Percentiles rank a stretch among this genome's conserved stretches.
Conservation (phyloP, 2,888 invertebrate species). For the Liopterus haemorrhoidalis region DNA sequence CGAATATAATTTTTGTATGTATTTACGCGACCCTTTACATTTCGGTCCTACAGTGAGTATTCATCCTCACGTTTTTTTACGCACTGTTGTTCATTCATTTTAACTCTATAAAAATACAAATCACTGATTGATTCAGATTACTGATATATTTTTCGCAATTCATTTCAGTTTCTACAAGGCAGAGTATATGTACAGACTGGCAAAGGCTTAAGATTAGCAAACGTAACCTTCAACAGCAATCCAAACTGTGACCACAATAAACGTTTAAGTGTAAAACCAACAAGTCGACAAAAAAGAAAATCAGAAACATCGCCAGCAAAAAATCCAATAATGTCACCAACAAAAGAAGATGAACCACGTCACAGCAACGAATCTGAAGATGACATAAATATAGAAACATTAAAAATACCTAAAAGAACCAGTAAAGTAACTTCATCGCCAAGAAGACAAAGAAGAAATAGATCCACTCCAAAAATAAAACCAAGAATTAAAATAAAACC, state of each 20-base stretch:
- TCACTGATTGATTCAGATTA: too few species aligned
- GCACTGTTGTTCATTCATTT: constrained; percentile 3
- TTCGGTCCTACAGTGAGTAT: too few species aligned
- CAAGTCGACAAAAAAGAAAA: constrained; percentile 34
- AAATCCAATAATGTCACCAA: constrained; percentile 36
- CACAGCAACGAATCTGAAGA: constrained; percentile 39
- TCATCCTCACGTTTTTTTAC: constrained; percentile 9
- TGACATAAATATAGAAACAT: constrained; percentile 30
- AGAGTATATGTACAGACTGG: constrained; percentile 68
- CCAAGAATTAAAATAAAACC: constrained; percentile 16
- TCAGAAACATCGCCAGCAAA: constrained; percentile 40
- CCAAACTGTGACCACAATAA: constrained; percentile 47
- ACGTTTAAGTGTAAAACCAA: constrained; percentile 42
- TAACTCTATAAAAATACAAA: constrained; percentile 3
- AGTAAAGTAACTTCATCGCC: constrained; percentile 11
- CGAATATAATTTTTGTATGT: too few species aligned
- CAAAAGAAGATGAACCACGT: constrained; percentile 36
- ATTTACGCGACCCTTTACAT: too few species aligned
- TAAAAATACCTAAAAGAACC: constrained; percentile 18
- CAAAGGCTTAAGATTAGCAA: constrained; percentile 60
- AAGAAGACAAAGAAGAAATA: constrained; percentile 13
- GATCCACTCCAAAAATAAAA: constrained; percentile 16
- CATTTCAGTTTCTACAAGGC: constrained; percentile 68
- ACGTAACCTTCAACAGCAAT: constrained; percentile 52
- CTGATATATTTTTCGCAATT: constrained; percentile 27